phyloP scores from a whole-genome alignment of 92 coral and sea anemone genomes.

The Diadumene lineata region DNA sequence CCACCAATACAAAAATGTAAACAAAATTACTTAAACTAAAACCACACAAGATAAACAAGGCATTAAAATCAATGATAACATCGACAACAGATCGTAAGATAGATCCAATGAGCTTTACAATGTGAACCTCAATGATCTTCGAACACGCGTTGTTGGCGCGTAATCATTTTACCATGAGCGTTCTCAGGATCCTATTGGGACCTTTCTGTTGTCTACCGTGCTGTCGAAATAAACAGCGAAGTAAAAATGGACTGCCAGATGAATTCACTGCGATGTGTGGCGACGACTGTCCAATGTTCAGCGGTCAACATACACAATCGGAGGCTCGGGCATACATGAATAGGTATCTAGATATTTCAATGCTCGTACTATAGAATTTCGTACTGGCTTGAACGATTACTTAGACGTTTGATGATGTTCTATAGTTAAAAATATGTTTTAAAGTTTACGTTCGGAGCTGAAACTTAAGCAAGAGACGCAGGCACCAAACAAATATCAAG shows the following conservation, averaged over 20 bases:
- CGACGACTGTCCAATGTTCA: conserved; percentile 20
- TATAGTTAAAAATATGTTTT: too few species aligned
- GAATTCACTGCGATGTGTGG: conserved; percentile 15
- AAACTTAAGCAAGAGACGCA: too few species aligned
- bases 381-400: neutral
- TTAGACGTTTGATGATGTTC: neutral
- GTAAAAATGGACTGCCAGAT: neutral
- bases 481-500: too few species aligned
- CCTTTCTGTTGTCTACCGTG: conserved; percentile 18
- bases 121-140: neutral
- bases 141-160: neutral
- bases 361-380: too few species aligned
- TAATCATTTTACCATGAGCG: neutral
- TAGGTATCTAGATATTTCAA: too few species aligned
- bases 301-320: conserved; percentile 5
- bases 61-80: too few species aligned
- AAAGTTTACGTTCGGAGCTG: too few species aligned
- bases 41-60: too few species aligned
- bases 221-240: neutral
- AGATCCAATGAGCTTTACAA: neutral
- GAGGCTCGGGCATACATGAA: neutral
- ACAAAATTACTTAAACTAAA: too few species aligned
- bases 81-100: too few species aligned
- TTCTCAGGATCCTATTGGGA: conserved; percentile 7
- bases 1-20: too few species aligned